These are phyloP conservation scores for Mionectes olivaceus DNA, from an alignment of 2,797 vertebrate genomes.

Conservation along the genomic window DNA sequence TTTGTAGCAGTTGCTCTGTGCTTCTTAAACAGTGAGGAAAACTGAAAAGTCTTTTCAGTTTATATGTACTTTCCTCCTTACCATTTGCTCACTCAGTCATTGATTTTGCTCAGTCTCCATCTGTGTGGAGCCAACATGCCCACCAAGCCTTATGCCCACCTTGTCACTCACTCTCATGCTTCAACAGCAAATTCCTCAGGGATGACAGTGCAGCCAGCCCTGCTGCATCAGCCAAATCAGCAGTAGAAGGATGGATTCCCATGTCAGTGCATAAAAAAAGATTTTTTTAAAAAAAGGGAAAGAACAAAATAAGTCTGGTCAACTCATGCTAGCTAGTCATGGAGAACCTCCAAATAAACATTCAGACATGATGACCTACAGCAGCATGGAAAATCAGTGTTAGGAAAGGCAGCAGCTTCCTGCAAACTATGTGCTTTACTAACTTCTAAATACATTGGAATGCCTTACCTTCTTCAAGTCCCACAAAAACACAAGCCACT, in stretches of 20 bases:
- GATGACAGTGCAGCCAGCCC: neutral
- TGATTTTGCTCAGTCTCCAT: conserved; percentile 56
- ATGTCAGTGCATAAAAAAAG: neutral
- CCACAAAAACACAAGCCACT: neutral
- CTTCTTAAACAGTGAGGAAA: conserved; percentile 39
- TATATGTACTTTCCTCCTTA: conserved; percentile 29
- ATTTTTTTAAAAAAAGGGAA: neutral
- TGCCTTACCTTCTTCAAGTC: neutral
- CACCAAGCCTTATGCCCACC: conserved; percentile 26
- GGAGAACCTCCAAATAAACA: neutral
- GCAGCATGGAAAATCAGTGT: neutral
- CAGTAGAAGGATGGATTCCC: neutral
- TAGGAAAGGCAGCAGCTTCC: neutral
- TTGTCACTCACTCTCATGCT: neutral
- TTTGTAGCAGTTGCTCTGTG: conserved; percentile 16
- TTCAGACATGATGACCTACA: neutral
- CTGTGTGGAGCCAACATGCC: conserved; percentile 51
- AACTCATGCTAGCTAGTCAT: neutral
- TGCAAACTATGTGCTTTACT: neutral
- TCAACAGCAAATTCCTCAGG: accelerated
- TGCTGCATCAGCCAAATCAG: neutral
- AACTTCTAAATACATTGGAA: neutral
- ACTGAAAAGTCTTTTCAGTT: conserved; percentile 28
- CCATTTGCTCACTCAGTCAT: conserved; percentile 57
- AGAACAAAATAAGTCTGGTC: neutral